Base-by-base conservation (phyloP, 2,113 vertebrate species). In the Ophiodon elongatus region DNA sequence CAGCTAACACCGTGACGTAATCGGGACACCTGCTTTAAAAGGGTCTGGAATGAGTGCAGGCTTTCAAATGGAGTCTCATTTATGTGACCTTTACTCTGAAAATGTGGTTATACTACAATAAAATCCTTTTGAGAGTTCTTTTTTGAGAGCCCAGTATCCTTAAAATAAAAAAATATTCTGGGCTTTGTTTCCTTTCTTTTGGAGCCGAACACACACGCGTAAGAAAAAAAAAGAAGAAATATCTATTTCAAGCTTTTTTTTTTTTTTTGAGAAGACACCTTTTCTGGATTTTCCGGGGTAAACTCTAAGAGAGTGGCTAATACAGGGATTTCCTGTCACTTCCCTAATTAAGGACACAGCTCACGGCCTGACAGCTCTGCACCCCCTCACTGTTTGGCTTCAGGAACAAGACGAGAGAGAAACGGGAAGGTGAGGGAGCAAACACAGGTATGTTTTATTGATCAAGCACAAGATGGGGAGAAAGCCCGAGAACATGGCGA, bases 391-490 rank as follows among this genome's bases (percentile, higher is more conserved):
- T 50, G 79, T 67, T 82, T 75, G 64, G 82, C 87, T 80, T 37
- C 11, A 27, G 79, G 65, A 85, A 79, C 56, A 47, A 74, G 81
- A 71, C 45, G 23, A 59, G 71, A 66, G 54, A 54, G 54, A 82
- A 83, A 76, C 75, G 81, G 63, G 80, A 75, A 83, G 87, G 90
- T 89, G 88, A 83, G 84, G 86, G 85, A 87, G 90, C 79, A 77
- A 82, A 71, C 76, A 82, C 83, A 90, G 85, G 85, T 88, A 94
- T 95, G 93, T 92, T 94, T 95, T 95, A 94, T 94, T 94, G 94
- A 94, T 94, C 91, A 85, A 85, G 86, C 80, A 85, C 81, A 82
- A 88, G 89, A 85, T 47, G 79, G 82, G 25, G 67, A 90, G 92
- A 89, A 83, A 91, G 86, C 78, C 81, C 2, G 27, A 21, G 73